phyloP scores from a whole-genome alignment of 2,797 vertebrate species.

The Pangasius mekongensis region DNA sequence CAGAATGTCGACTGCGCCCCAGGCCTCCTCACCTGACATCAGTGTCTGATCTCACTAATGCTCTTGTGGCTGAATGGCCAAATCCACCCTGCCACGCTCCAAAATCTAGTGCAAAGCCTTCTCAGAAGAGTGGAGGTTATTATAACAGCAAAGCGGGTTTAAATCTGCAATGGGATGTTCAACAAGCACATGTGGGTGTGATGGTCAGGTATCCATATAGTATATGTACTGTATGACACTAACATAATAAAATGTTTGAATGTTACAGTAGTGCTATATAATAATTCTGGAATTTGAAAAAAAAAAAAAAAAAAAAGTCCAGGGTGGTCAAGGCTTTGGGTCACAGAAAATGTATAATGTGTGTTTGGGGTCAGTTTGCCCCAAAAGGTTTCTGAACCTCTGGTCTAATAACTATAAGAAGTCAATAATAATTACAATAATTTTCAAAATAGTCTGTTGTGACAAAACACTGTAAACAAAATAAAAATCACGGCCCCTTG shows the following conservation, averaged over 20 bases:
- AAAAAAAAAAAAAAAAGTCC: no score
- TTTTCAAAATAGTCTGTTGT: not conserved
- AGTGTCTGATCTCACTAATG: not conserved
- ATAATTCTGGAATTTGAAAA: no score
- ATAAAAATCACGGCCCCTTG: no score
- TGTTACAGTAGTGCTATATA: no score
- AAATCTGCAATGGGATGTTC: not conserved
- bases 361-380: no score
- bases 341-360: no score
- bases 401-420: not conserved
- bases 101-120: not conserved
- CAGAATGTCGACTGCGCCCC: not conserved
- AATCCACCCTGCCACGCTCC: not conserved
- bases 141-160: no score
- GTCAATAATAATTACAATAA: not conserved
- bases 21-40: not conserved
- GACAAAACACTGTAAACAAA: not conserved
- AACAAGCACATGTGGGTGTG: not conserved
- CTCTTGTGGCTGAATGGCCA: not conserved
- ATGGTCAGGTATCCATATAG: no score
- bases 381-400: not conserved
- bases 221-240: no score
- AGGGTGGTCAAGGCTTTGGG: no score
- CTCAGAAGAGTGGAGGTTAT: not conserved
- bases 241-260: no score